Conservation (phyloP, 2,797 vertebrate genomes). For the Potorous gilbertii region DNA sequence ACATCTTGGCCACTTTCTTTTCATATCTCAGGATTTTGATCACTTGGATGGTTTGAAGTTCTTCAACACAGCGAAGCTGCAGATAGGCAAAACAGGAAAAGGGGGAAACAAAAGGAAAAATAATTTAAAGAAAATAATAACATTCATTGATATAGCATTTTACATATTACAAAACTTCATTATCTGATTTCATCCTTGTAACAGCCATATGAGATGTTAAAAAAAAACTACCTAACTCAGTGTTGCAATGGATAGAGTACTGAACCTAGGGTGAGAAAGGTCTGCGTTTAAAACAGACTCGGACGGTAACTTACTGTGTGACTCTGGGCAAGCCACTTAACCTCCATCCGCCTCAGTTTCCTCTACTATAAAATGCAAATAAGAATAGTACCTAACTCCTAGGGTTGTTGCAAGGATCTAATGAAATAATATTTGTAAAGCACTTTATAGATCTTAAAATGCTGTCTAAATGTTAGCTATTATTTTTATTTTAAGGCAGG, state of each 20-base stretch:
- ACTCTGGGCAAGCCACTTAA: neutral
- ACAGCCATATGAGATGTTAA: neutral
- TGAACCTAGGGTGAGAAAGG: neutral
- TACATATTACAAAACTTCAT: neutral
- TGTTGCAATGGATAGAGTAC: neutral
- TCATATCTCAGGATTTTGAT: conserved; percentile 94
- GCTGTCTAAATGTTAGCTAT: neutral
- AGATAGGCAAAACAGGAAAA: conserved; percentile 59
- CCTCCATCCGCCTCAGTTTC: neutral
- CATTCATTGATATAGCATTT: neutral
- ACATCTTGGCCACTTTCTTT: conserved; percentile 94
- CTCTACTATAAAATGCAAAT: neutral
- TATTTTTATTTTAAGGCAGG: neutral
- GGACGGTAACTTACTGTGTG: neutral
- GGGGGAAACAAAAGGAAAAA: conserved; percentile 34
- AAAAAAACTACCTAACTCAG: no score
- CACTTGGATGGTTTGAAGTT: conserved; percentile 93
- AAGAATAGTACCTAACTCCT: neutral
- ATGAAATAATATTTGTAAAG: neutral
- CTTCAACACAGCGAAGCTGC: conserved; percentile 92
- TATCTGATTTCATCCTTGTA: neutral
- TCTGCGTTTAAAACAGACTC: neutral
- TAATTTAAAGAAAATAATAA: neutral
- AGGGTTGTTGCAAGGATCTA: neutral
- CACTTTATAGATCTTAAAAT: neutral